Conservation (phyloP, 2,797 vertebrate genomes). For the Synanceia verrucosa region DNA sequence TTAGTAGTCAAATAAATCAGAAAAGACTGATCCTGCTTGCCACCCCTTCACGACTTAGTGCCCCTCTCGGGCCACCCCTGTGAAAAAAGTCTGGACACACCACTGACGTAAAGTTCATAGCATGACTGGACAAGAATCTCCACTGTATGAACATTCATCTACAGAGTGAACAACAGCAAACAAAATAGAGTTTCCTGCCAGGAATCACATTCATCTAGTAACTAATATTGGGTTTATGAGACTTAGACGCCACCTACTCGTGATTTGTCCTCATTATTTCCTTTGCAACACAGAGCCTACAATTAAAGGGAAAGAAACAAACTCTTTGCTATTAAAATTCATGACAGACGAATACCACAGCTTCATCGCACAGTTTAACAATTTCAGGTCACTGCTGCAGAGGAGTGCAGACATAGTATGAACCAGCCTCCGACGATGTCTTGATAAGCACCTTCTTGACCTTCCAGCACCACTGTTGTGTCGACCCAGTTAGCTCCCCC, state of each 20-base stretch:
- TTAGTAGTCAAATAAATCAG: too few relatives aligned
- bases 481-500: constrained; percentile 32
- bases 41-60: too few relatives aligned
- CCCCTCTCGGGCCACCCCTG: too few relatives aligned
- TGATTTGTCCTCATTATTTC: neutral
- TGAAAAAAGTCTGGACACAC: too few relatives aligned
- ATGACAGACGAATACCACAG: neutral
- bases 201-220: neutral
- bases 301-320: neutral
- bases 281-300: neutral
- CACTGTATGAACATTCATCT: constrained; percentile 5
- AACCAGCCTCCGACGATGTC: constrained; percentile 20
- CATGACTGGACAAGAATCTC: constrained; percentile 16
- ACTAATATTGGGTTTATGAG: constrained; percentile 4
- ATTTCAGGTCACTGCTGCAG: neutral
- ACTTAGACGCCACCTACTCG: neutral
- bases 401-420: neutral
- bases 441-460: constrained; percentile 56
- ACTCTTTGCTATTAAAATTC: constrained; percentile 9
- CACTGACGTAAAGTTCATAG: too few relatives aligned
- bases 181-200: neutral
- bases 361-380: neutral
- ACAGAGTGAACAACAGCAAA: neutral
- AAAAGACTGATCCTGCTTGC: too few relatives aligned
- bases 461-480: constrained; percentile 35